phyloP scores from a whole-genome alignment of 2,113 vertebrate genomes.

The Otolemur garnettii region DNA sequence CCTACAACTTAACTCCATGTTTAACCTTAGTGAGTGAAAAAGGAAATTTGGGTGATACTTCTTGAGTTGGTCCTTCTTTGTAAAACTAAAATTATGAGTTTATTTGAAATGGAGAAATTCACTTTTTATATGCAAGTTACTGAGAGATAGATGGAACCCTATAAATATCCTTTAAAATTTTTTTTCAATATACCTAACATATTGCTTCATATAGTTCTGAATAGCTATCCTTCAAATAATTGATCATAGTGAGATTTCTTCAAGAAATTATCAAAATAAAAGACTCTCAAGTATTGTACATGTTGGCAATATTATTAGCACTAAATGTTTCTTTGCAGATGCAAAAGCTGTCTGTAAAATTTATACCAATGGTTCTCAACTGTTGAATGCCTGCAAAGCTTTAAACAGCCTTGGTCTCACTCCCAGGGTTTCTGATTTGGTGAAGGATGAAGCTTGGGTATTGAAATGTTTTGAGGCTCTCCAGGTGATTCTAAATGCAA shows the following conservation, averaged over 20 bases:
- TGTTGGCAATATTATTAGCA: background rate
- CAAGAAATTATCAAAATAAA: constrained; percentile 31
- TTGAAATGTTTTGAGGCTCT: background rate
- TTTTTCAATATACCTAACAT: background rate
- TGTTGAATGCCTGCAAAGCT: too few relatives aligned
- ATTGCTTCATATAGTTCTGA: background rate
- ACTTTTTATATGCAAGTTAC: background rate
- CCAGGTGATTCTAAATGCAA: background rate
- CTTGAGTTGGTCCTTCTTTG: background rate
- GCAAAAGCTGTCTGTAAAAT: background rate
- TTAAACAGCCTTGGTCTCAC: background rate
- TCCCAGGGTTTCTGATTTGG: background rate
- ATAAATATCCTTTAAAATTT: background rate
- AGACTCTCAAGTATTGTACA: background rate
- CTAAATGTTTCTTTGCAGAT: constrained; percentile 6
- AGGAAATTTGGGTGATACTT: background rate
- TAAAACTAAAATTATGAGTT: constrained; percentile 41
- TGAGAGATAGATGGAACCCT: background rate
- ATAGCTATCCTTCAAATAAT: background rate
- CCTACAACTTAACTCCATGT: background rate
- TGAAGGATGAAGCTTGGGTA: background rate
- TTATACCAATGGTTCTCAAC: background rate
- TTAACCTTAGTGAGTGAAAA: background rate
- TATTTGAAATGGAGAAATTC: constrained; percentile 42
- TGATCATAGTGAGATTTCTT: background rate